A percentile compares a stretch with the other conserved stretches of the same genome.
phyloP scores from a whole-genome alignment of 2,888 invertebrate species.

The Eupithecia vulgata region DNA sequence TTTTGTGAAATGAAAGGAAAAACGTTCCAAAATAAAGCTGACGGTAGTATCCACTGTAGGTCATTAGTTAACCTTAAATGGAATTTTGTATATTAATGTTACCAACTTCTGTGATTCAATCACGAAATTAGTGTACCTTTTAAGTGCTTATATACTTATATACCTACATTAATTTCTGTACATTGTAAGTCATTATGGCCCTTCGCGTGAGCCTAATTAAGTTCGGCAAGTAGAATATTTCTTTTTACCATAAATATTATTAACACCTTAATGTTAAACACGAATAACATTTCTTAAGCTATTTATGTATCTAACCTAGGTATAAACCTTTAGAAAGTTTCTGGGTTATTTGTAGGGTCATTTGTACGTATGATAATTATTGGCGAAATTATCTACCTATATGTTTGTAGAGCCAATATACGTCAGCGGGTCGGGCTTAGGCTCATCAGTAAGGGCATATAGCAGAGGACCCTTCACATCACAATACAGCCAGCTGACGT shows the following conservation, averaged over 20 bases:
- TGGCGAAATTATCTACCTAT: neutral
- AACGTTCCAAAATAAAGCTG: neutral
- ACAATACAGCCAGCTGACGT: conserved; percentile 45
- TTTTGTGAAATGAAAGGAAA: neutral
- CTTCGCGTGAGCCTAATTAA: too few species aligned
- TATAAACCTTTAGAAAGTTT: too few species aligned
- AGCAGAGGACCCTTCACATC: conserved; percentile 41
- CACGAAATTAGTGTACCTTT: neutral
- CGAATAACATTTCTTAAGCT: neutral
- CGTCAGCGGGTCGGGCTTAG: conserved; percentile 39
- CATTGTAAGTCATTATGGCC: neutral
- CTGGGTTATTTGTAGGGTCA: too few species aligned
- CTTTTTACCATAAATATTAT: neutral
- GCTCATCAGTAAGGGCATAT: conserved; percentile 46
- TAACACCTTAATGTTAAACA: neutral
- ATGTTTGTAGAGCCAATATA: conserved; percentile 31
- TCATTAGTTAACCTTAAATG: neutral
- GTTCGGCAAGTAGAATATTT: neutral
- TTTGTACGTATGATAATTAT: neutral
- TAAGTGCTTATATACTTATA: neutral
- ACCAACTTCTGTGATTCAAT: neutral
- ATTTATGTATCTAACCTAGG: neutral
- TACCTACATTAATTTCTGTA: neutral
- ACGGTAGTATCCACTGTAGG: neutral
- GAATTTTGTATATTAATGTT: neutral